Percentiles rank a stretch among this genome's conserved stretches.
These are phyloP conservation scores for Xestia c-nigrum DNA, from an alignment of 2,888 invertebrate species.

Conservation along the genomic window DNA sequence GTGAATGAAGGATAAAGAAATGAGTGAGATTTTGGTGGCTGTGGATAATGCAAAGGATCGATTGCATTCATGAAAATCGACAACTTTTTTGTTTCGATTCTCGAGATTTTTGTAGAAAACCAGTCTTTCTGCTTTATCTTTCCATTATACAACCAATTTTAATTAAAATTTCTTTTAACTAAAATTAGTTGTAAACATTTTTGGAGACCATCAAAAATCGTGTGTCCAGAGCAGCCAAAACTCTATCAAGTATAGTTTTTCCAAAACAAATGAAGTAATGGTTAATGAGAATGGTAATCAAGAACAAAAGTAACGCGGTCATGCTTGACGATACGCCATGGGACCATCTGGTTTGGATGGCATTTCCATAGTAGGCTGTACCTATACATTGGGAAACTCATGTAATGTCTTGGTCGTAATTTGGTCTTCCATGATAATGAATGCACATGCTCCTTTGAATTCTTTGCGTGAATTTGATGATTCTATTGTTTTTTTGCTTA, in stretches of 20 bases:
- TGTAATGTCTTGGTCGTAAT: conserved; percentile 46
- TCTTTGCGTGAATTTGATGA: conserved; percentile 55
- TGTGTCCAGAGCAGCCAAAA: conserved; percentile 53
- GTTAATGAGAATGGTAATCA: conserved; percentile 62
- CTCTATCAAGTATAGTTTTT: conserved; percentile 39
- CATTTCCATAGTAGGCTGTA: conserved; percentile 33
- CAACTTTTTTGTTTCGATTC: background rate
- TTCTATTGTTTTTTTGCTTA: conserved; percentile 48
- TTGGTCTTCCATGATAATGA: conserved; percentile 48
- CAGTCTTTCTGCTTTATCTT: background rate
- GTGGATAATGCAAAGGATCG: conserved; percentile 29
- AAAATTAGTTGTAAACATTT: background rate
- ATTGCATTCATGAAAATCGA: conserved; percentile 38
- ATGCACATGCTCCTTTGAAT: conserved; percentile 55
- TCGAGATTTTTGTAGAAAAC: background rate
- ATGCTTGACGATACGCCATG: conserved; percentile 68
- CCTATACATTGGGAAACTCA: conserved; percentile 29
- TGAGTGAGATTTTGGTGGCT: conserved; percentile 47
- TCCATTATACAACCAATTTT: background rate
- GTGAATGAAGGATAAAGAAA: conserved; percentile 67
- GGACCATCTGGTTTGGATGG: conserved; percentile 57
- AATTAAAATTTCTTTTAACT: background rate
- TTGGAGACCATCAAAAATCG: background rate
- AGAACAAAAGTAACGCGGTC: conserved; percentile 71
- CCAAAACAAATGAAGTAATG: conserved; percentile 61